Evolutionary conservation across 2,888 invertebrate species (phyloP).

Genomic region (Latheticus oryzae): DNA sequence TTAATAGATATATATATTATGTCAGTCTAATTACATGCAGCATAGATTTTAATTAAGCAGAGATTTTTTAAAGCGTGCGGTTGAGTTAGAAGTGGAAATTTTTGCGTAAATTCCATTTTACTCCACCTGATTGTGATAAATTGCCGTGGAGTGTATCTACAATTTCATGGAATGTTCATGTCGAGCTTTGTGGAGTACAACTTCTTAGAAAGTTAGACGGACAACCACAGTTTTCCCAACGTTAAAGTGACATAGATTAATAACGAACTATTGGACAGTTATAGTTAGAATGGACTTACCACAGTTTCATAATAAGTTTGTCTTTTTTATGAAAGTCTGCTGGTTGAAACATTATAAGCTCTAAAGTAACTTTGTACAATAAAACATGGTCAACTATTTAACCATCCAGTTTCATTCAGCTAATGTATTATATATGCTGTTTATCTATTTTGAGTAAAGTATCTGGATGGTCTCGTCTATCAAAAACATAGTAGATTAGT

Average conservation of each 20-base stretch:
- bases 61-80: neutral
- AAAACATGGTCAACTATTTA: neutral
- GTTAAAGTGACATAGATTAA: constrained; percentile 28
- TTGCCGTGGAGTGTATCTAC: constrained; percentile 17
- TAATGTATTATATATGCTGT: neutral
- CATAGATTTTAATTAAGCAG: constrained; percentile 18
- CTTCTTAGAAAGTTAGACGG: constrained; percentile 24
- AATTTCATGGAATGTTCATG: constrained; percentile 20
- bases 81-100: constrained; percentile 10
- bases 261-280: constrained; percentile 30
- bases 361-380: neutral
- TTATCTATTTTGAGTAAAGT: constrained; percentile 1
- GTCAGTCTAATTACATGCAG: too few relatives aligned
- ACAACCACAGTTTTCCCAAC: constrained; percentile 13
- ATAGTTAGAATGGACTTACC: constrained; percentile 13
- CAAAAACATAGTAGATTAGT: constrained; percentile 2
- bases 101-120: constrained; percentile 21
- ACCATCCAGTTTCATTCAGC: constrained; percentile 2
- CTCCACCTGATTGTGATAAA: constrained; percentile 29
- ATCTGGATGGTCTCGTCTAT: neutral
- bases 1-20: too few relatives aligned
- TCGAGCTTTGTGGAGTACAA: constrained; percentile 20
- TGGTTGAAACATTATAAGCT: too few relatives aligned
- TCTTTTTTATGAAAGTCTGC: too few relatives aligned
- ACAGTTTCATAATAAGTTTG: constrained; percentile 8